Evolutionary conservation across 2,888 invertebrate species (phyloP).

Genomic region (Ariolimax columbianus): DNA sequence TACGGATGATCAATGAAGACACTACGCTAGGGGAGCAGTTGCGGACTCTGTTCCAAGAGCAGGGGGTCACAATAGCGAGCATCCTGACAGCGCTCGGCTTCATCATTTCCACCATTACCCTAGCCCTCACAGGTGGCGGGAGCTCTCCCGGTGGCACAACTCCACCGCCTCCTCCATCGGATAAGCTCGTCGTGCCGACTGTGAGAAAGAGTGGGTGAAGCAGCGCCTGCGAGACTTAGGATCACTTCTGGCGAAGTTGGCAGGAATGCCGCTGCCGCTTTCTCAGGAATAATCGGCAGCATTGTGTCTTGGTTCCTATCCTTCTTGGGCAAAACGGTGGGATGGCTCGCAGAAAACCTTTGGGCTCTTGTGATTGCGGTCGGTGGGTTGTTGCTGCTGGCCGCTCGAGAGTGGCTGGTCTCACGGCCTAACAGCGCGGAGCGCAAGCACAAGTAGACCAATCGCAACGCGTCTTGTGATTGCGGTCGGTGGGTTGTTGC

Average conservation of each 20-base stretch:
- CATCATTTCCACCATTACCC: neutral
- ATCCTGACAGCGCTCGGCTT: too few species aligned
- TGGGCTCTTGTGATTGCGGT: neutral
- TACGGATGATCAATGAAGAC: neutral
- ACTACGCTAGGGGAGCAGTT: conserved; percentile 3
- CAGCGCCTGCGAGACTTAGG: too few species aligned
- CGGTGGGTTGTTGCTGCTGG: too few species aligned
- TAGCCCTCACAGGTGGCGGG: neutral
- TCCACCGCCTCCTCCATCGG: neutral
- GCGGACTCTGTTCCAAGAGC: conserved; percentile 2
- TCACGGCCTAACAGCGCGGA: neutral
- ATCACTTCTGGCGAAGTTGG: neutral
- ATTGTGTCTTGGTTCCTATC: neutral
- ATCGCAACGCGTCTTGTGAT: neutral
- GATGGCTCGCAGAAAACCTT: too few species aligned
- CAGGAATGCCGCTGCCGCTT: neutral
- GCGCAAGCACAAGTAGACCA: neutral
- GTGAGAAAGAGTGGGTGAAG: conserved; percentile 8
- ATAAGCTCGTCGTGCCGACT: neutral
- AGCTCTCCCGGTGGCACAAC: neutral
- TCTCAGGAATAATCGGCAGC: neutral
- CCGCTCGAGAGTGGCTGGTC: neutral
- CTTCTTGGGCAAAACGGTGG: neutral
- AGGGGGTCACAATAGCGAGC: neutral
- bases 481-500: too few species aligned